These are phyloP conservation scores for Streptopelia turtur DNA, from an alignment of 2,797 vertebrate species.

Conservation along the genomic window DNA sequence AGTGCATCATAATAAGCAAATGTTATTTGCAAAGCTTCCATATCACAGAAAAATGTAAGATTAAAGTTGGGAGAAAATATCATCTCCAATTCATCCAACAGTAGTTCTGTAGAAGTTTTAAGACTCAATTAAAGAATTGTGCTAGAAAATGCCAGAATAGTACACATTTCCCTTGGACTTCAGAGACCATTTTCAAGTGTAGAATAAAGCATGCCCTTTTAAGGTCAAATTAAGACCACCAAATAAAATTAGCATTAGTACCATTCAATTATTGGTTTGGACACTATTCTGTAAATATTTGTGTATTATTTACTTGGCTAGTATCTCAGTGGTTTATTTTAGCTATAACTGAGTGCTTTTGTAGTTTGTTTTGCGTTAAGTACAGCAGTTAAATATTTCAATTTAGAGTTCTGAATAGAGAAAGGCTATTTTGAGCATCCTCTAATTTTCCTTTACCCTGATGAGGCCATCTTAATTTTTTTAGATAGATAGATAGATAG, in stretches of 20 bases:
- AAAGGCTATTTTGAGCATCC: background rate
- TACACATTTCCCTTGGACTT: conserved; percentile 56
- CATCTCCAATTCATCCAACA: conserved; percentile 13
- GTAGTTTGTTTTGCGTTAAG: background rate
- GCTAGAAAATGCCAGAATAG: conserved; percentile 49
- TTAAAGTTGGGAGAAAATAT: conserved; percentile 27
- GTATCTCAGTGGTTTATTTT: background rate
- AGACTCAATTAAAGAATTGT: background rate
- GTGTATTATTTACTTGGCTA: background rate
- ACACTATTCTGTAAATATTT: background rate
- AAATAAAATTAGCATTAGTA: background rate
- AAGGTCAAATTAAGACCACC: background rate
- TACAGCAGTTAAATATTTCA: background rate
- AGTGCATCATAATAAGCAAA: background rate
- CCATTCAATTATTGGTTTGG: background rate
- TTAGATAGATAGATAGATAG: no score
- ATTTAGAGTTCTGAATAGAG: background rate
- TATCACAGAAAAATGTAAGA: background rate
- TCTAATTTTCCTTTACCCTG: background rate
- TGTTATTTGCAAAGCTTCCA: background rate
- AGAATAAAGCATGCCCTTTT: background rate
- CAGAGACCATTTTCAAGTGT: conserved; percentile 60
- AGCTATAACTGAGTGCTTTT: background rate
- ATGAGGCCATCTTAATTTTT: background rate
- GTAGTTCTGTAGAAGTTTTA: background rate